These are phyloP conservation scores for Blastobasis lacticolella DNA, from an alignment of 2,888 invertebrate species.

Conservation along the genomic window DNA sequence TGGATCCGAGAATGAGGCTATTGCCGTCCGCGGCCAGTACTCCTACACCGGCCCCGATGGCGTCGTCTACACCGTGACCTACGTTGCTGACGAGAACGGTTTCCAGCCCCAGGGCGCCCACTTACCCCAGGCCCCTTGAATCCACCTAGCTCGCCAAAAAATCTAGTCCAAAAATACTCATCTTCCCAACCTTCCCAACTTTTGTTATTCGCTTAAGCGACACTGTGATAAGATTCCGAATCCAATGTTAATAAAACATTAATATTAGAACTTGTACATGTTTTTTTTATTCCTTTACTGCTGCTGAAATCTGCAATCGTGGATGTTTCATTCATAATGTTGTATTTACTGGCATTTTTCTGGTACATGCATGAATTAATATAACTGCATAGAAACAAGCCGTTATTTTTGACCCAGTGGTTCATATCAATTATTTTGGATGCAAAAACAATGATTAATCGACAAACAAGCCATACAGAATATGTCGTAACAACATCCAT, in stretches of 20 bases:
- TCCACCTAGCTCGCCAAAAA: conserved; percentile 1
- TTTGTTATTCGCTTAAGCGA: conserved; percentile 30
- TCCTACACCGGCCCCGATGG: conserved; percentile 63
- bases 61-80: conserved; percentile 52
- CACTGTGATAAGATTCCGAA: conserved; percentile 61
- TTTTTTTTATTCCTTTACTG: conserved; percentile 5
- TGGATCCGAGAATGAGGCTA: conserved; percentile 56
- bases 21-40: conserved; percentile 63
- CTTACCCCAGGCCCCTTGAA: conserved; percentile 26
- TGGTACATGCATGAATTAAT: no score
- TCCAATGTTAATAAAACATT: conserved; percentile 43
- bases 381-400: no score
- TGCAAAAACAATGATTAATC: no score
- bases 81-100: conserved; percentile 69
- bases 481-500: no score
- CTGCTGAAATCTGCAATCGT: not conserved
- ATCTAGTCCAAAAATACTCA: conserved; percentile 52
- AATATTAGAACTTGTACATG: conserved; percentile 34
- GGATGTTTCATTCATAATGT: no score
- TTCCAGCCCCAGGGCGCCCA: conserved; percentile 60
- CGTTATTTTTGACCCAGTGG: no score
- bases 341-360: no score
- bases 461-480: no score
- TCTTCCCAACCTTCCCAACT: conserved; percentile 10
- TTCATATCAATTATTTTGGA: no score